Conservation (phyloP, 2,888 invertebrate species). For the Habrosyne pyritoides region DNA sequence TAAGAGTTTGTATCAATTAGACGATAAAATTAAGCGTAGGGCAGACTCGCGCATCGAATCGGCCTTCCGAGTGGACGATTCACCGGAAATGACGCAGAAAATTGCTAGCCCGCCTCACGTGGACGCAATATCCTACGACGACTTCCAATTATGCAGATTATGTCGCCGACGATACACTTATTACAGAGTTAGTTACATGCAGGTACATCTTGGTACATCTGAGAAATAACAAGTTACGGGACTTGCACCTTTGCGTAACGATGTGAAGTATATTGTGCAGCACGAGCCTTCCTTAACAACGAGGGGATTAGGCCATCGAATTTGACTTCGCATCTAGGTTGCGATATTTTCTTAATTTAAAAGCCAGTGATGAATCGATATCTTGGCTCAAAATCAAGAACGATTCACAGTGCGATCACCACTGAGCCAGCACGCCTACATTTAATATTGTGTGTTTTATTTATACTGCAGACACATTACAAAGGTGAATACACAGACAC, state of each 20-base stretch:
- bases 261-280: neutral
- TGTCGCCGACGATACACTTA: constrained; percentile 66
- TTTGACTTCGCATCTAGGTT: too few relatives aligned
- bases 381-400: too few relatives aligned
- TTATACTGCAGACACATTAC: too few relatives aligned
- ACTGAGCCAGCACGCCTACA: too few relatives aligned
- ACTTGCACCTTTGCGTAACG: neutral
- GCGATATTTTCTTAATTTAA: too few relatives aligned
- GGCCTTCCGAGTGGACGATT: constrained; percentile 66
- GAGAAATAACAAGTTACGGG: constrained; percentile 5
- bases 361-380: too few relatives aligned
- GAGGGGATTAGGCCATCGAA: too few relatives aligned
- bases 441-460: too few relatives aligned
- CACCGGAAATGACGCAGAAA: constrained; percentile 81
- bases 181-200: constrained; percentile 52
- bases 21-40: constrained; percentile 52
- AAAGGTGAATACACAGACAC: too few relatives aligned
- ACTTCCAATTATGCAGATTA: constrained; percentile 82
- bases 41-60: constrained; percentile 56
- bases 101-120: constrained; percentile 76
- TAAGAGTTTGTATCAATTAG: constrained; percentile 59
- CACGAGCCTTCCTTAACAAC: too few relatives aligned
- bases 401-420: too few relatives aligned
- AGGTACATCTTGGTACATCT: constrained; percentile 14
- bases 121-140: constrained; percentile 80